Percentiles rank a stretch among this genome's conserved stretches.
Conservation (phyloP, 2,888 invertebrate species). For the Gordius sp. region DNA sequence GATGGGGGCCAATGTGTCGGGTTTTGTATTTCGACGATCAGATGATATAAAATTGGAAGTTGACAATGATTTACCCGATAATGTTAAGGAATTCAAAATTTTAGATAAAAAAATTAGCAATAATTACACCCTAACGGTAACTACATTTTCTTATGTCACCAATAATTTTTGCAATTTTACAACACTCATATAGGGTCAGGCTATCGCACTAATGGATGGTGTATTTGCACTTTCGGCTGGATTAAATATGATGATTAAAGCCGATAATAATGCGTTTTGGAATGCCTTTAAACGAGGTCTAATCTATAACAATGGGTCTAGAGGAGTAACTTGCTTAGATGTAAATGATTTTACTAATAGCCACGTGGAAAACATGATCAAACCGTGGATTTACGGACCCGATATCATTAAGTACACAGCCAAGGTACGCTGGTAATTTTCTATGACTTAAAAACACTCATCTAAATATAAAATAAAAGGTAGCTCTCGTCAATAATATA, state of each 20-base stretch:
- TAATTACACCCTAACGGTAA: constrained; percentile 3
- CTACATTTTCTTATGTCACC: background rate
- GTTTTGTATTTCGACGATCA: background rate
- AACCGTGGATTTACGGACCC: background rate
- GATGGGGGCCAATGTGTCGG: background rate
- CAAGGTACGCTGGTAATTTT: too few species aligned
- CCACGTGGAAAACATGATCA: background rate
- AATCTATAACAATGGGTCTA: background rate
- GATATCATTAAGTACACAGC: too few species aligned
- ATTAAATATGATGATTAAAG: background rate
- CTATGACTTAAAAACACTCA: too few species aligned
- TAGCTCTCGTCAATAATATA: too few species aligned
- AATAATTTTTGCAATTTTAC: background rate
- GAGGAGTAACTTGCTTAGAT: background rate
- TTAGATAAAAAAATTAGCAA: background rate
- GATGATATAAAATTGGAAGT: background rate
- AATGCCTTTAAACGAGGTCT: constrained; percentile 2
- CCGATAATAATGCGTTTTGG: background rate
- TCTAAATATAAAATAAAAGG: too few species aligned
- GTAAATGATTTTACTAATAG: background rate
- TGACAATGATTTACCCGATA: background rate
- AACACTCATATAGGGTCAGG: background rate
- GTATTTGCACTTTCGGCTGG: background rate
- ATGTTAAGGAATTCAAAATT: background rate
- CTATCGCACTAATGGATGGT: background rate